Conservation (phyloP, 92 coral and sea anemone species). For the Zoanthus sociatus region DNA sequence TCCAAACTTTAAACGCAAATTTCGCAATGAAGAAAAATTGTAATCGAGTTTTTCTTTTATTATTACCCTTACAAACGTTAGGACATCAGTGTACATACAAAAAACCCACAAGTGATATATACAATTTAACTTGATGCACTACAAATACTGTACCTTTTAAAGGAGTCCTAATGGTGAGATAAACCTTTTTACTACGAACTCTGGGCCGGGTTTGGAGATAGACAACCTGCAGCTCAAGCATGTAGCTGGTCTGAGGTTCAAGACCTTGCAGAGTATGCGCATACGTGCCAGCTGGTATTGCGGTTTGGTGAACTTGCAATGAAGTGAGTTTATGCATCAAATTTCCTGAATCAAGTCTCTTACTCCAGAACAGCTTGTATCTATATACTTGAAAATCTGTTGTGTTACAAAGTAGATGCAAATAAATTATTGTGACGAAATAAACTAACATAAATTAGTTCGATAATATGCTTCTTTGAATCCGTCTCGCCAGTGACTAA, state of each 20-base stretch:
- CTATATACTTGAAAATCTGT: slow-evolving; percentile 4
- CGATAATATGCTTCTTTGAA: too few species aligned
- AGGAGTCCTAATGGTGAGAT: slow-evolving; percentile 13
- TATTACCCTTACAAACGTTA: too few species aligned
- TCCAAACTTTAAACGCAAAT: too few species aligned
- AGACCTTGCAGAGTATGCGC: background rate
- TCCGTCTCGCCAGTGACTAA: too few species aligned
- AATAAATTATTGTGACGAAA: too few species aligned
- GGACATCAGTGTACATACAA: too few species aligned
- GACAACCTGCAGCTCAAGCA: slow-evolving; percentile 33
- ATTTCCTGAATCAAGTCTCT: slow-evolving; percentile 9
- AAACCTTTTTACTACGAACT: slow-evolving; percentile 16
- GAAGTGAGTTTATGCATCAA: background rate
- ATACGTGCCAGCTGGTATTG: background rate
- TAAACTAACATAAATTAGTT: too few species aligned
- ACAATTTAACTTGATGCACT: background rate
- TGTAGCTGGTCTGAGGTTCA: background rate
- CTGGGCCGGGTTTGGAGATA: background rate
- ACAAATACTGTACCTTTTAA: slow-evolving; percentile 3
- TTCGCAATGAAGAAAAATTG: background rate
- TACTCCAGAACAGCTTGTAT: slow-evolving; percentile 41
- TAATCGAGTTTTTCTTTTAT: background rate
- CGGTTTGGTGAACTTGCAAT: background rate
- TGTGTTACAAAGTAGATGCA: background rate
- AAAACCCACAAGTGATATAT: background rate